Evolutionary conservation across 2,888 invertebrate genomes (phyloP).

Genomic region (Drosophila fulvimacula): DNA sequence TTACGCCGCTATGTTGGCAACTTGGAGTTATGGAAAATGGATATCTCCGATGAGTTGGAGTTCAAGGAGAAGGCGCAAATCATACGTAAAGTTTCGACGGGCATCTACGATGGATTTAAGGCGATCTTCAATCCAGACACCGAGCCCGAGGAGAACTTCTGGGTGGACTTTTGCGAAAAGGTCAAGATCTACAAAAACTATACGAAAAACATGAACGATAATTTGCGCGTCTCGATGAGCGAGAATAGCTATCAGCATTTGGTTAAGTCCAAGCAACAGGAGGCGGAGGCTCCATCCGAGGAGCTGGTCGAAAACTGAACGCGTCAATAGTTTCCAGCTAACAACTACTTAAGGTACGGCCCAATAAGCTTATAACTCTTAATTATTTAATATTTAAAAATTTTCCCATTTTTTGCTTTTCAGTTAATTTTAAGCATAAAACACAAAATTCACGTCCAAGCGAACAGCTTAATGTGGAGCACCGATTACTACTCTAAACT

Average conservation of each 20-base stretch:
- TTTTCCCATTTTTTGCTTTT: background rate
- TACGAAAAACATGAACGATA: constrained; percentile 87
- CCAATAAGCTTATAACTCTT: no score
- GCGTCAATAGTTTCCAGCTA: constrained; percentile 26
- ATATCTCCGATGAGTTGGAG: constrained; percentile 86
- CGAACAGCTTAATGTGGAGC: constrained; percentile 16
- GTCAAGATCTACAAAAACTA: constrained; percentile 89
- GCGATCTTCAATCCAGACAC: constrained; percentile 86
- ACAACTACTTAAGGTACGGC: constrained; percentile 41
- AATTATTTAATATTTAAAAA: background rate
- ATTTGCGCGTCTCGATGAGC: constrained; percentile 77
- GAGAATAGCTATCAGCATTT: constrained; percentile 77
- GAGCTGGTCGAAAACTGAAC: constrained; percentile 28
- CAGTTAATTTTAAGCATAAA: constrained; percentile 43
- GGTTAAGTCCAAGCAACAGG: constrained; percentile 55
- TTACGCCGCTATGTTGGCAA: constrained; percentile 93
- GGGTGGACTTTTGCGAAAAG: constrained; percentile 89
- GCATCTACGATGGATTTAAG: constrained; percentile 85
- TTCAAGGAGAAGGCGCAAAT: constrained; percentile 89
- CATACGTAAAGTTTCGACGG: constrained; percentile 89
- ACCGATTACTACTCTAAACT: background rate
- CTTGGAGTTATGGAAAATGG: constrained; percentile 89
- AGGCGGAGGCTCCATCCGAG: constrained; percentile 8
- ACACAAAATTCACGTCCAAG: constrained; percentile 7
- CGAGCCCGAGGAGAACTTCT: constrained; percentile 88